phyloP scores from a whole-genome alignment of 2,888 invertebrate species.

The Heliconius cydno region DNA sequence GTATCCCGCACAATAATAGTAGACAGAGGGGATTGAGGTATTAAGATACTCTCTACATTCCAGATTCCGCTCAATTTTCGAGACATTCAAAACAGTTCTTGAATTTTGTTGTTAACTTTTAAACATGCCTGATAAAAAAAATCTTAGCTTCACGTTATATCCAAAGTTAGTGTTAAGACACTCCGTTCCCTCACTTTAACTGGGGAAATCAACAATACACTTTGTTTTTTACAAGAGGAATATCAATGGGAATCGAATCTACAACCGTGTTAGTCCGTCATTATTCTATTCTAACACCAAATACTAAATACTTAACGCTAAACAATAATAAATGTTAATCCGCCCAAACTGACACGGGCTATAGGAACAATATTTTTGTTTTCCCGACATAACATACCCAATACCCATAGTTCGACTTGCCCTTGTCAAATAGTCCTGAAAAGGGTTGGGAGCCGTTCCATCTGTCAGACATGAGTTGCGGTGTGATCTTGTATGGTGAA shows the following conservation, averaged over 20 bases:
- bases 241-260: not conserved
- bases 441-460: conserved; percentile 40
- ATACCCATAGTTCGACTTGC: conserved; percentile 20
- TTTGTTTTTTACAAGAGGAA: too few relatives aligned
- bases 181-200: not conserved
- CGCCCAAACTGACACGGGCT: conserved; percentile 10
- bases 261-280: not conserved
- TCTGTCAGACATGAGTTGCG: conserved; percentile 32
- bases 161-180: too few relatives aligned
- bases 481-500: conserved; percentile 11
- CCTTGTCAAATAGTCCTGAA: conserved; percentile 45
- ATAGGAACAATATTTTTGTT: conserved; percentile 21
- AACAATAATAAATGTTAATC: conserved; percentile 2
- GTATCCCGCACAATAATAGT: not conserved
- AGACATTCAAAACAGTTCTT: not conserved
- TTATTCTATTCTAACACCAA: not conserved
- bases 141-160: not conserved
- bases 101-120: too few relatives aligned
- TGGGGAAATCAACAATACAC: not conserved
- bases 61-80: not conserved
- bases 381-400: conserved; percentile 10
- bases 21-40: not conserved
- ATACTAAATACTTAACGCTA: not conserved
- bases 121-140: too few relatives aligned
- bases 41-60: not conserved